Evolutionary conservation across 1,140 invertebrate genomes (phyloP).

Genomic region (Andrena cerasifolii): DNA sequence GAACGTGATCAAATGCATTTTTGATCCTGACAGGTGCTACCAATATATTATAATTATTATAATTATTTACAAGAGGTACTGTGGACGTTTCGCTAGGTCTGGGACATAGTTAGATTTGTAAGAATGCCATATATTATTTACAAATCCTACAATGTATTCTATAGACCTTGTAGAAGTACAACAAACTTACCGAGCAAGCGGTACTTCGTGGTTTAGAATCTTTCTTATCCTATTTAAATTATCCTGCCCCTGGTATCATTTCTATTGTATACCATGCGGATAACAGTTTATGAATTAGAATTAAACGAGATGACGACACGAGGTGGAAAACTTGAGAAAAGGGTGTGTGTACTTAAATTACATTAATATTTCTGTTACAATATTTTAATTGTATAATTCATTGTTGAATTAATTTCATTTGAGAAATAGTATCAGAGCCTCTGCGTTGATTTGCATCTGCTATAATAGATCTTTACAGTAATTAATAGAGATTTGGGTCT

Average conservation of each 20-base stretch:
- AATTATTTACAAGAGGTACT: not conserved
- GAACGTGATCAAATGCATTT: not conserved
- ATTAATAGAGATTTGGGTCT: not conserved
- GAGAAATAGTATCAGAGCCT: not conserved
- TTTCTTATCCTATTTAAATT: not conserved
- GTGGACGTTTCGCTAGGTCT: not conserved
- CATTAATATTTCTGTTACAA: not conserved
- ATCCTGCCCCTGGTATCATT: constrained; percentile 30
- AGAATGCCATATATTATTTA: not conserved
- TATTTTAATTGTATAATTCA: not conserved
- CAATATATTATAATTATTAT: not conserved
- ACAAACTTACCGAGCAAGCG: constrained; percentile 40
- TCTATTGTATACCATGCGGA: constrained; percentile 11
- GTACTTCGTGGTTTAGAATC: not conserved
- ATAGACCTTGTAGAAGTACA: not conserved
- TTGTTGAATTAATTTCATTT: too few species aligned
- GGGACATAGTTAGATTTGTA: not conserved
- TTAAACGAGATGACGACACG: constrained; percentile 14
- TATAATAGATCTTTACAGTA: not conserved
- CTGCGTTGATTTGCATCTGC: too few species aligned
- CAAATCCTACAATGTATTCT: not conserved
- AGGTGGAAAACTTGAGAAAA: not conserved
- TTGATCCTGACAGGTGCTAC: not conserved
- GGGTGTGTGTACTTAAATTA: not conserved
- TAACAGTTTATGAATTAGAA: not conserved